Conservation (phyloP, 2,113 vertebrate species). For the Antidorcas marsupialis region DNA sequence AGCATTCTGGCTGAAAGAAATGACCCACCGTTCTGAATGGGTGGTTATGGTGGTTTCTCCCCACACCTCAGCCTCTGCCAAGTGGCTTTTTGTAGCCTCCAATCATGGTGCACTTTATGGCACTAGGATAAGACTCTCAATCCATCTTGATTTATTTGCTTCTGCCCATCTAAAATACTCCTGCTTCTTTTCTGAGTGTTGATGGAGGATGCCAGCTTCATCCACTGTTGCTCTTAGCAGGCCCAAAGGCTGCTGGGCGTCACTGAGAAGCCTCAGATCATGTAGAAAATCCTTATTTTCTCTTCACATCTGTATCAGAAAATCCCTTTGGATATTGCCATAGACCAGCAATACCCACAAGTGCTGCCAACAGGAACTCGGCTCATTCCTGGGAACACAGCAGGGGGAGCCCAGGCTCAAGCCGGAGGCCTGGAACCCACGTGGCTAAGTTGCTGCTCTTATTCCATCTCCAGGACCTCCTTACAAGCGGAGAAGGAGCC, state of each 20-base stretch:
- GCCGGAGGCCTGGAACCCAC: background rate
- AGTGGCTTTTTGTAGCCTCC: background rate
- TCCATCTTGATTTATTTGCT: conserved; percentile 37
- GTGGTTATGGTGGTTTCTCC: too few species aligned
- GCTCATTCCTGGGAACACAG: background rate
- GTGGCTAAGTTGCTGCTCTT: background rate
- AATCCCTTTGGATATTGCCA: background rate
- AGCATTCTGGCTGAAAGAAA: too few species aligned
- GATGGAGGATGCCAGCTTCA: background rate
- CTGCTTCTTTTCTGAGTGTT: background rate
- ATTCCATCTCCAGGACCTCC: background rate
- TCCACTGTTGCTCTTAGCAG: background rate
- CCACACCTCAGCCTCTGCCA: too few species aligned
- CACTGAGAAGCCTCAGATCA: background rate
- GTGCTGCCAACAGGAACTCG: background rate
- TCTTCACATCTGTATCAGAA: background rate
- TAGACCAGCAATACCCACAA: background rate
- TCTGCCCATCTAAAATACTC: background rate
- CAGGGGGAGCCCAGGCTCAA: background rate
- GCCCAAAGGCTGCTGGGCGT: background rate
- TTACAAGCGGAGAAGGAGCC: background rate
- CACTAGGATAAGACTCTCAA: conserved; percentile 74
- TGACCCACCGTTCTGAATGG: too few species aligned
- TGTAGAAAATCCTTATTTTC: background rate
- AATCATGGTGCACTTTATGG: conserved; percentile 40